These are phyloP conservation scores for Polyommatus iphigenia DNA, from an alignment of 2,888 invertebrate genomes.

Conservation along the genomic window DNA sequence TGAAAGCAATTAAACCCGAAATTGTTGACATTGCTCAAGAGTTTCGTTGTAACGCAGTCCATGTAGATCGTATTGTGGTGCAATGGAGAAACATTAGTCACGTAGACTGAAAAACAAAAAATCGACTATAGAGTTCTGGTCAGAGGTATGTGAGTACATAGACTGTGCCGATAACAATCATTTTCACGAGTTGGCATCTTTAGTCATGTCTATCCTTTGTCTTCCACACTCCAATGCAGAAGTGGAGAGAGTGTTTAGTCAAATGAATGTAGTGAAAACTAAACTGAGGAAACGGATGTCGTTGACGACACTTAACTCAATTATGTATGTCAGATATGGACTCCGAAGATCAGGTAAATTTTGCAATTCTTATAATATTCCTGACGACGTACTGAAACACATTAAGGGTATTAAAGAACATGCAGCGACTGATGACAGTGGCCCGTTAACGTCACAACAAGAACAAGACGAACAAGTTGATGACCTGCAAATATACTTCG, in stretches of 20 bases:
- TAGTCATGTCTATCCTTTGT: neutral
- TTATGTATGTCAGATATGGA: conserved; percentile 18
- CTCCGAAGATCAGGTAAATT: neutral
- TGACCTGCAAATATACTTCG: too few species aligned
- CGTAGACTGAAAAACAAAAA: neutral
- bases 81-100: conserved; percentile 4
- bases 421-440: too few species aligned
- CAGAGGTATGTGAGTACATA: neutral
- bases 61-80: too few species aligned
- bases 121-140: neutral
- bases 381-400: neutral
- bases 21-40: too few species aligned
- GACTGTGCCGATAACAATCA: neutral
- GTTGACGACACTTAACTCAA: conserved; percentile 14
- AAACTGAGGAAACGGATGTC: conserved; percentile 41
- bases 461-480: too few species aligned
- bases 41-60: too few species aligned
- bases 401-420: neutral
- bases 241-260: conserved; percentile 42
- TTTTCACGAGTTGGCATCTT: neutral
- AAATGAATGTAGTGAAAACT: conserved; percentile 43
- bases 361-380: conserved; percentile 9
- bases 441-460: too few species aligned
- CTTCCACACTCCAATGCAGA: conserved; percentile 43
- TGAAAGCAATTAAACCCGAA: neutral